Base-by-base conservation (phyloP, 2,888 invertebrate species). In the Pammene fasciana region DNA sequence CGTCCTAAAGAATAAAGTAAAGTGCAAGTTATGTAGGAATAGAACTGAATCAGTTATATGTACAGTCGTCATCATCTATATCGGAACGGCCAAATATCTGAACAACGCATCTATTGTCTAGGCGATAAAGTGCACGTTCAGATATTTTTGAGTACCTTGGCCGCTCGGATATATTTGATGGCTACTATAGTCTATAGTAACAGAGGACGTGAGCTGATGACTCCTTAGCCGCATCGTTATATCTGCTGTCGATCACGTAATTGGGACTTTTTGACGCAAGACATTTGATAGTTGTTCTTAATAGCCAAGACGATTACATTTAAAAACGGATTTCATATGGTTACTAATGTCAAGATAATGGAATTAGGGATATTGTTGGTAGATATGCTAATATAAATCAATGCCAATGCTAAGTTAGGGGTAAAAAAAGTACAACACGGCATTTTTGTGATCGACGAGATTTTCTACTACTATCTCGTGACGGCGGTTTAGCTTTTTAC, bases 211-310 rank as follows among this genome's bases (percentile, higher is more conserved):
- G 18, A 50, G 11, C 36, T 38, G 67, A 34, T 56, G 26, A 48
- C 26, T 62, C 34, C 48, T 26, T 61, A 60, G 14, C 52, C 54
- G 54, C 45, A 48, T 67, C 11, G 41, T 56, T 46, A 36, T 11
- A 43, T 16, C 13, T 65, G n/a, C 34, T 57, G 46, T 41, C 16
- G 4, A 18, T 10, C 34, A 11, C 13, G n/a, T 36, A 45, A 61
- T 68, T 57, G 45, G 45, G 11, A 64, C 18, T 38, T 50, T 56
- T 68, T 52, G 65, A 59, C 57, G 45, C 18, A 64, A 45, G 26
- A 65, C 57, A 45, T 68, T 64, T 36, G 50, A 57, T 57, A 38
- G 14, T 65, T 59, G 45, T 46, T 55, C 18, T 59, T 41, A 60
- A 62, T 62, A 26, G 48, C 43, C 41, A 14, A 38, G 18, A 26